Evolutionary conservation across 2,113 vertebrate genomes (phyloP).

Genomic region (Microtus ochrogaster): DNA sequence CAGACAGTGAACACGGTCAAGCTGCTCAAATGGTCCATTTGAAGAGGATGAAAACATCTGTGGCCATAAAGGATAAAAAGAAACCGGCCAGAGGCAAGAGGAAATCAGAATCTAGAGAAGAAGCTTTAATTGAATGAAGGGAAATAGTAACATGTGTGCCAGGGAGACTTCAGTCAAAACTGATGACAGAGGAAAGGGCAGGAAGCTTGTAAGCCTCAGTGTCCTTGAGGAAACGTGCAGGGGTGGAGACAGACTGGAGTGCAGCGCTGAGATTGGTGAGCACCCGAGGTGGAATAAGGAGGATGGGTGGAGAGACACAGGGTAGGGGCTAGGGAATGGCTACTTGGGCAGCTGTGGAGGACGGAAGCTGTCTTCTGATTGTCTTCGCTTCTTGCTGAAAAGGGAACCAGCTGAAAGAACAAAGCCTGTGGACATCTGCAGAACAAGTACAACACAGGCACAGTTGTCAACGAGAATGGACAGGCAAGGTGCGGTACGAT

Average conservation of each 20-base stretch:
- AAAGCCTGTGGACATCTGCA: neutral
- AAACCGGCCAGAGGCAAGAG: neutral
- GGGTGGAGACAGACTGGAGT: fast-evolving
- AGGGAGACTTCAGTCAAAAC: neutral
- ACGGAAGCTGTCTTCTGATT: neutral
- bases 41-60: neutral
- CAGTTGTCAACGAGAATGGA: neutral
- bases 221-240: neutral
- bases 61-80: neutral
- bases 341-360: neutral
- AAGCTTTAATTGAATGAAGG: slow-evolving; percentile 17
- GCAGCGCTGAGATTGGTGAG: neutral
- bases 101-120: neutral
- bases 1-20: neutral
- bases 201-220: too few relatives aligned
- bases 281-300: neutral
- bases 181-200: neutral
- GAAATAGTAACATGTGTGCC: slow-evolving; percentile 28
- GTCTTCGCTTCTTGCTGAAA: neutral
- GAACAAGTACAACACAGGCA: neutral
- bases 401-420: neutral
- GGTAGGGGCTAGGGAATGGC: neutral
- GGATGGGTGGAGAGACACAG: neutral
- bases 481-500: fast-evolving
- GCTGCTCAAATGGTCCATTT: neutral